Evolutionary conservation across 64 coral and sea anemone species (phyloP).

Genomic region (Stylophora pistillata): DNA sequence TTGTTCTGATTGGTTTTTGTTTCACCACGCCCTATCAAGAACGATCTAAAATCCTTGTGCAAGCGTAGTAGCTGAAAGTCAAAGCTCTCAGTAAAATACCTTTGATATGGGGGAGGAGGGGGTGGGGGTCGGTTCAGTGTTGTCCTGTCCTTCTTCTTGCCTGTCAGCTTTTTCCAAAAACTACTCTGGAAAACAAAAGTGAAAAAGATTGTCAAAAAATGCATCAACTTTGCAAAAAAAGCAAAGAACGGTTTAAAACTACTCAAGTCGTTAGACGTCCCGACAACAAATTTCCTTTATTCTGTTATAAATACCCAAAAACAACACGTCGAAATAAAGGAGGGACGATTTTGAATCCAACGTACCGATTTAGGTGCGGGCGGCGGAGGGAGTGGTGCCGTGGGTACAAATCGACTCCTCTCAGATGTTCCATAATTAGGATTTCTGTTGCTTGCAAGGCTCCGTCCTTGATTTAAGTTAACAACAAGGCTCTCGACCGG

Average conservation of each 20-base stretch:
- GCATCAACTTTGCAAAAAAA: background rate
- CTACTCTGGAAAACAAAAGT: constrained; percentile 54
- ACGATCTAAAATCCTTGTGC: too few relatives aligned
- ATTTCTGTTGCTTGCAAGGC: background rate
- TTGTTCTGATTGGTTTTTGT: too few relatives aligned
- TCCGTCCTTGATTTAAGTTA: constrained; percentile 32
- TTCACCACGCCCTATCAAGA: too few relatives aligned
- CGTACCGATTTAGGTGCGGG: constrained; percentile 89
- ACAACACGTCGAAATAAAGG: too few relatives aligned
- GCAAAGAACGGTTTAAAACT: too few relatives aligned
- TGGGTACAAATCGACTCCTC: constrained; percentile 28
- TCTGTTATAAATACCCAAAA: too few relatives aligned
- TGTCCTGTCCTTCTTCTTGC: constrained; percentile 82
- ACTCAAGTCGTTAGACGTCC: background rate
- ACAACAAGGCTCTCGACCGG: constrained; percentile 45
- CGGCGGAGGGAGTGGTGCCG: constrained; percentile 70
- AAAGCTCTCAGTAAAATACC: constrained; percentile 20
- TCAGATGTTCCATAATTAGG: background rate
- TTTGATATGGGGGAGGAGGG: constrained; percentile 61
- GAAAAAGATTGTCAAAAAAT: background rate
- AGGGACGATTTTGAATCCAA: background rate
- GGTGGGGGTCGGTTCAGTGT: constrained; percentile 52
- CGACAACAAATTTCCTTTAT: background rate
- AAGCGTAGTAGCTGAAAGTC: too few relatives aligned
- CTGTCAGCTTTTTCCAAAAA: constrained; percentile 90